A percentile compares a stretch with the other conserved stretches of the same genome.
phyloP scores from a whole-genome alignment of 2,797 vertebrate genomes.

The Allochrocebus solatus region DNA sequence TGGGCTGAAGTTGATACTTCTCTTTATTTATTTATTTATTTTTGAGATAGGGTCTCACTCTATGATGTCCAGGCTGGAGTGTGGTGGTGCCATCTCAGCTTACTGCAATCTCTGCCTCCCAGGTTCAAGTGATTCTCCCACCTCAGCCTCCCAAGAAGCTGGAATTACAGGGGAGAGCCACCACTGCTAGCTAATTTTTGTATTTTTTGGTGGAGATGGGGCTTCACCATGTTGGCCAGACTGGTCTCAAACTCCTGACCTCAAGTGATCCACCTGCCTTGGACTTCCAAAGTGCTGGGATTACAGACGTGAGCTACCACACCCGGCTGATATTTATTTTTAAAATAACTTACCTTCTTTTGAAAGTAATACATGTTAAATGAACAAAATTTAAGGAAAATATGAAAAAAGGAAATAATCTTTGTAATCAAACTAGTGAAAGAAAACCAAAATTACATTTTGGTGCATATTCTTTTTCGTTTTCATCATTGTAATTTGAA shows the following conservation, averaged over 20 bases:
- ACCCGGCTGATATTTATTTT: not conserved
- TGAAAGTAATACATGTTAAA: not conserved
- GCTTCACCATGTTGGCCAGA: not conserved
- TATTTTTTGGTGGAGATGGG: not conserved
- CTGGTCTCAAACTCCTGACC: not conserved
- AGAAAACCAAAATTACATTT: not conserved
- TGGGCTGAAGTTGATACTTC: not conserved
- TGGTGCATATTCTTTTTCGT: not conserved
- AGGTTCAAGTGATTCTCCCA: not conserved
- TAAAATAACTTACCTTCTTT: not conserved
- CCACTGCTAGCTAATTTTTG: not conserved
- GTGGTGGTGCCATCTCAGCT: not conserved
- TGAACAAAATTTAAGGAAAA: not conserved
- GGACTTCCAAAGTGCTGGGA: not conserved
- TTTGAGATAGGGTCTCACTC: not conserved
- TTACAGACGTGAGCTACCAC: not conserved
- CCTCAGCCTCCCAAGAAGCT: not conserved
- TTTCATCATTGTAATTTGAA: not conserved
- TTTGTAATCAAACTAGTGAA: not conserved
- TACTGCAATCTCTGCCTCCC: not conserved
- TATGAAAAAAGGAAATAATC: not conserved
- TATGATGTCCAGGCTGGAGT: not conserved
- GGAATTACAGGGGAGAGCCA: not conserved
- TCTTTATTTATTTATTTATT: not conserved
- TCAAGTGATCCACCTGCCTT: not conserved